These are phyloP conservation scores for Apteryx owenii DNA, from an alignment of 2,113 vertebrate species.

Conservation along the genomic window DNA sequence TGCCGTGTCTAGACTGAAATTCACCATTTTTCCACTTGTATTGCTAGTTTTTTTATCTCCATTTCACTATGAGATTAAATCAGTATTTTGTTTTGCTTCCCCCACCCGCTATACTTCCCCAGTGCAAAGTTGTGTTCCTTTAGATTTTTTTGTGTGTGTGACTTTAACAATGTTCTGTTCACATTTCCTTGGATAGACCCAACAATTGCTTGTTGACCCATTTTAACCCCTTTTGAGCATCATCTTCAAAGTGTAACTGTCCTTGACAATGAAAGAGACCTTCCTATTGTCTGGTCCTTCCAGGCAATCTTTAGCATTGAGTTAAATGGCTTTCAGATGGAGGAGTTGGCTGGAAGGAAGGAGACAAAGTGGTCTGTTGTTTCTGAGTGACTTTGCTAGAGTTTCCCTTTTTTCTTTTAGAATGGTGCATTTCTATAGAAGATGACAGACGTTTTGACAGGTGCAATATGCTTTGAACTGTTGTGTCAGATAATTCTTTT, in stretches of 20 bases:
- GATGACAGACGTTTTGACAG: constrained; percentile 92
- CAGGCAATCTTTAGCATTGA: constrained; percentile 83
- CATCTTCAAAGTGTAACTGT: constrained; percentile 94
- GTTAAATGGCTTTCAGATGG: constrained; percentile 86
- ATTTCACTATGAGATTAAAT: constrained; percentile 60
- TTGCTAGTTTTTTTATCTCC: not conserved
- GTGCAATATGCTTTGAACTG: constrained; percentile 96
- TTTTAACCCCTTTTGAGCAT: constrained; percentile 88
- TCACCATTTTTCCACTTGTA: not conserved
- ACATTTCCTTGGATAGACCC: constrained; percentile 79
- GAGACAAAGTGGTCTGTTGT: constrained; percentile 88
- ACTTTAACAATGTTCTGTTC: constrained; percentile 81
- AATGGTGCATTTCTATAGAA: constrained; percentile 82
- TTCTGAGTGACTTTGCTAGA: constrained; percentile 84
- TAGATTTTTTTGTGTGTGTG: constrained; percentile 60
- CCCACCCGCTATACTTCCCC: constrained; percentile 56
- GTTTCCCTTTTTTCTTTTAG: constrained; percentile 82
- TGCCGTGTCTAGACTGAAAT: not conserved
- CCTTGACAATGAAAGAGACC: constrained; percentile 91
- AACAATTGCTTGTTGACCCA: constrained; percentile 87
- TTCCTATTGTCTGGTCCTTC: constrained; percentile 85
- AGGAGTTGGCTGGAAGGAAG: constrained; percentile 81
- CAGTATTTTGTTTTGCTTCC: constrained; percentile 20
- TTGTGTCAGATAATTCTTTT: constrained; percentile 91
- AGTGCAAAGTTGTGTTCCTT: constrained; percentile 76